Percentiles rank a stretch among this genome's conserved stretches.
These are phyloP conservation scores for Metalampra italica DNA, from an alignment of 2,888 invertebrate genomes.

Conservation along the genomic window DNA sequence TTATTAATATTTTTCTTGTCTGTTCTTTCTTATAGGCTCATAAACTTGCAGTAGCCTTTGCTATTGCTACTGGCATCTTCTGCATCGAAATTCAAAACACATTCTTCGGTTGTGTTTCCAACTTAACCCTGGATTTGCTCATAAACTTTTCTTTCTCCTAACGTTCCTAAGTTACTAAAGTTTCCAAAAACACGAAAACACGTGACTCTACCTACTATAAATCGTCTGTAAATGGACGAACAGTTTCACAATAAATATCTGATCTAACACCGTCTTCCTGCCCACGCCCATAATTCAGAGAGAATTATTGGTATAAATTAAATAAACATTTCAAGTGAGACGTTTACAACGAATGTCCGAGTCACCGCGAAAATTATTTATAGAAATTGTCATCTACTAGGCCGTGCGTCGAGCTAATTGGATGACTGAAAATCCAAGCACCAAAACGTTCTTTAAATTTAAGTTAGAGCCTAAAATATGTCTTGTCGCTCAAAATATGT, in stretches of 20 bases:
- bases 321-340: conserved; percentile 71
- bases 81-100: background rate
- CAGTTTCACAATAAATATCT: conserved; percentile 69
- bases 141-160: conserved; percentile 11
- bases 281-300: conserved; percentile 69
- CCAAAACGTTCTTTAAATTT: conserved; percentile 13
- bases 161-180: conserved; percentile 19
- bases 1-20: conserved; percentile 8
- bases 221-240: conserved; percentile 61
- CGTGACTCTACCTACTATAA: conserved; percentile 42
- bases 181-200: conserved; percentile 21
- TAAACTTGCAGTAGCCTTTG: background rate
- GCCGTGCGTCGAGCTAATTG: conserved; percentile 39
- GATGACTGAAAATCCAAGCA: conserved; percentile 16
- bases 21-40: conserved; percentile 22
- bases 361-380: conserved; percentile 58
- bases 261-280: conserved; percentile 71
- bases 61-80: too few relatives aligned
- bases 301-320: conserved; percentile 73
- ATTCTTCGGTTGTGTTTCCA: background rate
- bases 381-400: conserved; percentile 40
- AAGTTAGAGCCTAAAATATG: background rate
- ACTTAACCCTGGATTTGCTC: background rate
- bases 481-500: too few relatives aligned
- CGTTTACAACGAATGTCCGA: conserved; percentile 60